Percentiles rank a stretch among this genome's conserved stretches.
These are phyloP conservation scores for Palythoa heliodiscus DNA, from an alignment of 92 coral and sea anemone genomes.

Conservation along the genomic window DNA sequence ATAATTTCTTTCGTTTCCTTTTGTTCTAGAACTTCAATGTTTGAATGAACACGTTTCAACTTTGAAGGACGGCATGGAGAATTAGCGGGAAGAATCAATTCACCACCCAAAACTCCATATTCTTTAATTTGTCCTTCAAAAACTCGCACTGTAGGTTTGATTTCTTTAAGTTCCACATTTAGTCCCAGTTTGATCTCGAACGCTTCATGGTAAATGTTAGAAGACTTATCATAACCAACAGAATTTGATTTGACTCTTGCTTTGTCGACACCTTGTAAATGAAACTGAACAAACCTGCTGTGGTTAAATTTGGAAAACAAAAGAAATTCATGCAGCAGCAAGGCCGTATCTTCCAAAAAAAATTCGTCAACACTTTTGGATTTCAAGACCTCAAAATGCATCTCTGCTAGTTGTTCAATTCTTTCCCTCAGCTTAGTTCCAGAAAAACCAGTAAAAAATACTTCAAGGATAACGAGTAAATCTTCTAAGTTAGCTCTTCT, in stretches of 20 bases:
- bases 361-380: background rate
- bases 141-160: slow-evolving; percentile 21
- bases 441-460: background rate
- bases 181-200: slow-evolving; percentile 10
- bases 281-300: slow-evolving; percentile 21
- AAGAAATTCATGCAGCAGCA: slow-evolving; percentile 19
- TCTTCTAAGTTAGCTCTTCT: slow-evolving; percentile 14
- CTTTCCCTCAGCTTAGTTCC: slow-evolving; percentile 10
- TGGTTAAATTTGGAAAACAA: background rate
- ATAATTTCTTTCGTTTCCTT: background rate
- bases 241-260: background rate
- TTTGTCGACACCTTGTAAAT: slow-evolving; percentile 5
- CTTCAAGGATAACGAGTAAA: background rate
- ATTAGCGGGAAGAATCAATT: slow-evolving; percentile 1
- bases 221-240: slow-evolving; percentile 6
- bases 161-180: background rate
- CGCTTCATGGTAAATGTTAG: background rate
- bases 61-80: background rate
- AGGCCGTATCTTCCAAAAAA: slow-evolving; percentile 15
- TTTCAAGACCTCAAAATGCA: slow-evolving; percentile 1
- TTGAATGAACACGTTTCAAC: background rate
- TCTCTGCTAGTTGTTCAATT: slow-evolving; percentile 22
- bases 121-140: slow-evolving; percentile 10
- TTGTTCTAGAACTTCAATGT: background rate
- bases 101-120: slow-evolving; percentile 11